Evolutionary conservation across 2,797 vertebrate species (phyloP), one percentile per base, ranked within the genome.

Genomic region (Labroides dimidiatus): DNA sequence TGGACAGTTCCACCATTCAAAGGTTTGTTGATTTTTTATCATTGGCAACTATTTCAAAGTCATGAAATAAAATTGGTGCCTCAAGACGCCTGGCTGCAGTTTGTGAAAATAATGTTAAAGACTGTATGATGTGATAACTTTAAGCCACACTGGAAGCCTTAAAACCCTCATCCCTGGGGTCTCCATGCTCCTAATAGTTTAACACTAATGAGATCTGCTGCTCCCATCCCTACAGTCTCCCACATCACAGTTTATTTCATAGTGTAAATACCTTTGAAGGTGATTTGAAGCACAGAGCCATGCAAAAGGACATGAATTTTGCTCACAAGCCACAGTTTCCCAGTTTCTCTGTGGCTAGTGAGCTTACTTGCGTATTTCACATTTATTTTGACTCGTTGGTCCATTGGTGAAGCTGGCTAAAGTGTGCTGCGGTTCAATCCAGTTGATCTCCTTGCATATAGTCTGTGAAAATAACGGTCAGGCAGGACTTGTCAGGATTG

Each of bases 121-220:
- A 52, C 23, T 60, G 43, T 82, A 71, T 78, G 64, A 79, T 82
- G 63, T 84, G 77, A 78, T 87, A 74, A 84, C 78, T 84, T 87
- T 56, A 77, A 87, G 74, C 60, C 70, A 62, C 71, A 78, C 43
- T 85, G 69, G 85, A 82, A 81, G 75, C 71, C 75, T 83, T 78
- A 33, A 69, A 84, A 87, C 68, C 51, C 27, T 64, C 20, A 6
- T 89, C 86, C 84, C 87, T 17, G 13, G 72, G 73, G 90, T 78
- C 69, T 72, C 59, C 63, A 19, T 83, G 80, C 69, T 87, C 75
- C 77, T 89, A 86, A 88, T 88, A 83, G 88, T 90, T 89, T 84
- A 89, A 88, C 80, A 85, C 88, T 90, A 91, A 92, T 91, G 85
- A 90, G 87, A 89, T 88, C 77, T 84, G 80, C 80, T 80, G 80